Conservation (phyloP, 2,797 vertebrate genomes). For the Enteromius thamalakanensis region DNA sequence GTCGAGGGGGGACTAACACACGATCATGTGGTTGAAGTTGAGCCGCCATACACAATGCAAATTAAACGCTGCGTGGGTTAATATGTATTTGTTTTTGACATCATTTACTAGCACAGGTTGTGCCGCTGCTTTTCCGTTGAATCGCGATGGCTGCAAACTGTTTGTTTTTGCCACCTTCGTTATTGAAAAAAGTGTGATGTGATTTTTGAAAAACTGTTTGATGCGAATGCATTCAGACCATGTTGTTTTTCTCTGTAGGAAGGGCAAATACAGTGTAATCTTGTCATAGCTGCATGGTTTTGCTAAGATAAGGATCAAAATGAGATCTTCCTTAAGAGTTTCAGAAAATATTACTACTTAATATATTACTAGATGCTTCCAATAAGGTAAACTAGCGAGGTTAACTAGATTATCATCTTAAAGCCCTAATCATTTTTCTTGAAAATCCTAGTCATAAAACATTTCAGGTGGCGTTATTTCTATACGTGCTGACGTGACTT, state of each 20-base stretch:
- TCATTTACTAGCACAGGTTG: conserved; percentile 31
- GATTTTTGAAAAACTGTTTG: conserved; percentile 7
- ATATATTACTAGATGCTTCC: background rate
- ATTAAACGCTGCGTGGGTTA: conserved; percentile 42
- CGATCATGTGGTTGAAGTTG: conserved; percentile 50
- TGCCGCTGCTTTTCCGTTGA: background rate
- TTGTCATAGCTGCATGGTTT: background rate
- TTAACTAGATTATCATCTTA: conserved; percentile 8
- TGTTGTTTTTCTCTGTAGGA: background rate
- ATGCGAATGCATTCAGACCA: conserved; percentile 8
- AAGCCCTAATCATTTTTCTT: background rate
- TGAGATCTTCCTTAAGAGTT: background rate
- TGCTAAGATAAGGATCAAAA: background rate
- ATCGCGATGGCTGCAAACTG: background rate
- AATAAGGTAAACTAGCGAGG: background rate
- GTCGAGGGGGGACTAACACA: conserved; percentile 38
- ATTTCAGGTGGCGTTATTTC: conserved; percentile 4
- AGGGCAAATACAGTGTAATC: background rate
- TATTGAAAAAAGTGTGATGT: background rate
- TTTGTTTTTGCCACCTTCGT: conserved; percentile 23
- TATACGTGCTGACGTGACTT: background rate
- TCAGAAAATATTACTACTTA: background rate
- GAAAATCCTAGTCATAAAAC: conserved; percentile 16
- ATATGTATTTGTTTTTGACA: conserved; percentile 45
- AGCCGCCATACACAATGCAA: conserved; percentile 42